A percentile compares a stretch with the other conserved stretches of the same genome.
These are phyloP conservation scores for Myotis davidii DNA, from an alignment of 2,113 vertebrate species.

Conservation along the genomic window DNA sequence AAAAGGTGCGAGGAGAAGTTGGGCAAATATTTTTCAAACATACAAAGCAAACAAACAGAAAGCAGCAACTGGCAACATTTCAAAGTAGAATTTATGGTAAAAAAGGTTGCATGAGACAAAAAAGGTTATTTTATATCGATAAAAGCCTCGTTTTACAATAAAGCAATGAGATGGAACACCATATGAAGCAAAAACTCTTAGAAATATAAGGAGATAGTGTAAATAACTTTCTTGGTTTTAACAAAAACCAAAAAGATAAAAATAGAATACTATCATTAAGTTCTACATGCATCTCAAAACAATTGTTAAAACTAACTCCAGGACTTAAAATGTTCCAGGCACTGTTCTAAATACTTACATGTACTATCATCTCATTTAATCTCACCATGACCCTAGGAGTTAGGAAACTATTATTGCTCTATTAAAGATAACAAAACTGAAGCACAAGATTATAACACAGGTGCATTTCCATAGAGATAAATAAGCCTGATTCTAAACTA, in stretches of 20 bases:
- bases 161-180: neutral
- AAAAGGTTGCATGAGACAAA: slow-evolving; percentile 44
- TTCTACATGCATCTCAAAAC: neutral
- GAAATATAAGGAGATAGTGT: neutral
- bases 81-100: slow-evolving; percentile 52
- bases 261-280: neutral
- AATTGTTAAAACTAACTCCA: neutral
- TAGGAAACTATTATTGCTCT: neutral
- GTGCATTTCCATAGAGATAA: neutral
- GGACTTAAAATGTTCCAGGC: neutral
- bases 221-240: neutral
- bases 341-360: slow-evolving; percentile 23
- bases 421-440: neutral
- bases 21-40: slow-evolving; percentile 61
- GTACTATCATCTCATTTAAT: slow-evolving; percentile 1
- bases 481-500: neutral
- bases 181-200: neutral
- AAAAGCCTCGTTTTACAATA: slow-evolving; percentile 21
- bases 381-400: neutral
- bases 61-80: slow-evolving; percentile 18
- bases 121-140: slow-evolving; percentile 22
- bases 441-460: neutral
- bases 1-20: neutral
- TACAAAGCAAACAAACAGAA: slow-evolving; percentile 51
- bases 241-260: slow-evolving; percentile 29